These are phyloP conservation scores for Nyctibius grandis DNA, from an alignment of 2,797 vertebrate species.

Conservation along the genomic window DNA sequence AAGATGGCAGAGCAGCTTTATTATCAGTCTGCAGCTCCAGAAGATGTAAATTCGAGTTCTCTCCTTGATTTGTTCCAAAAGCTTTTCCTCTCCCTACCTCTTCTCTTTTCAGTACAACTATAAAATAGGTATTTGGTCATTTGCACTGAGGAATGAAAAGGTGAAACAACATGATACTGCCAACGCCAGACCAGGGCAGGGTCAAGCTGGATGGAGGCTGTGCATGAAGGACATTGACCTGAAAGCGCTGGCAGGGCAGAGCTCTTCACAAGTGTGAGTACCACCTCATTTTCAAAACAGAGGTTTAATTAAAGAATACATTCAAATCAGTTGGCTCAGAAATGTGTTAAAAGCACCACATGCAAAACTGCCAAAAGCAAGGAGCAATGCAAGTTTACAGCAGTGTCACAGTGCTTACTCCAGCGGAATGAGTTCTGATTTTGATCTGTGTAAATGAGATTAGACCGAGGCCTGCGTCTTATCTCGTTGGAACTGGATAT, in stretches of 20 bases:
- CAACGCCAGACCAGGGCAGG: not conserved
- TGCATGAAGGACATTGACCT: not conserved
- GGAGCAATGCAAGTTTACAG: not conserved
- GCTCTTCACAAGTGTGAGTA: not conserved
- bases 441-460: conserved; percentile 8
- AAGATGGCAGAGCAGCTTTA: not conserved
- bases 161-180: not conserved
- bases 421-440: conserved; percentile 6
- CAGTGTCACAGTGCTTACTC: not conserved
- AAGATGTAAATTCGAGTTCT: not conserved
- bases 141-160: not conserved
- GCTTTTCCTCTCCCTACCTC: not conserved
- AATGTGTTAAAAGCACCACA: not conserved
- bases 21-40: not conserved
- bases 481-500: not conserved
- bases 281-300: not conserved
- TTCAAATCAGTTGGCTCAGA: not conserved
- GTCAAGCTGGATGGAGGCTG: not conserved
- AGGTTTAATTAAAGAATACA: conserved; percentile 10
- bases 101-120: not conserved
- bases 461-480: not conserved
- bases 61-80: not conserved
- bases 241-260: not conserved
- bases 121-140: not conserved
- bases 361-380: not conserved